These are phyloP conservation scores for Cheilosia vernalis DNA, from an alignment of 2,888 invertebrate genomes.

Conservation along the genomic window DNA sequence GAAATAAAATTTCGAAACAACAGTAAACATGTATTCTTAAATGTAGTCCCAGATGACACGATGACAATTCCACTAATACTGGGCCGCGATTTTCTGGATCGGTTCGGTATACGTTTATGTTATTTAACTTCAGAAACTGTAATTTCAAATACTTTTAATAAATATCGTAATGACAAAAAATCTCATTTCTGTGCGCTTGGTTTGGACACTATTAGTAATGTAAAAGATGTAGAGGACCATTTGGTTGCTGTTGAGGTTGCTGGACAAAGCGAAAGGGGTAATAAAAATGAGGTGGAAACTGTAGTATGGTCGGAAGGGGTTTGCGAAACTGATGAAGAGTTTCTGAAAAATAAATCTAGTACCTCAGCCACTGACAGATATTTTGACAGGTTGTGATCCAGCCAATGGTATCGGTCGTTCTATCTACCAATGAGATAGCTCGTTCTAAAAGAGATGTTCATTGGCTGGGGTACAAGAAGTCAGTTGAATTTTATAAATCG, in stretches of 20 bases:
- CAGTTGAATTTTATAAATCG: too few relatives aligned
- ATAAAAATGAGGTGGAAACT: background rate
- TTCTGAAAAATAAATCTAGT: too few relatives aligned
- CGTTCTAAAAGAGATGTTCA: too few relatives aligned
- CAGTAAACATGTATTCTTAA: too few relatives aligned
- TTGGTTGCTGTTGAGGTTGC: background rate
- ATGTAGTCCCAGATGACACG: slow-evolving; percentile 10
- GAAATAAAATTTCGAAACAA: slow-evolving; percentile 32
- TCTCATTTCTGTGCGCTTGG: slow-evolving; percentile 31
- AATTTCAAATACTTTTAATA: slow-evolving; percentile 1
- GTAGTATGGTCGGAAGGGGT: background rate
- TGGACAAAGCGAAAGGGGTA: background rate
- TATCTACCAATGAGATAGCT: too few relatives aligned
- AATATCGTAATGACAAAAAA: slow-evolving; percentile 5
- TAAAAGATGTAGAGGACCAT: slow-evolving; percentile 19
- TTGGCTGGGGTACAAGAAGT: too few relatives aligned
- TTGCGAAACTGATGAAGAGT: too few relatives aligned
- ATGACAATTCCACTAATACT: slow-evolving; percentile 9
- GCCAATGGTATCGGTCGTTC: too few relatives aligned
- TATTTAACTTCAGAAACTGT: background rate
- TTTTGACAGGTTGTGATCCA: too few relatives aligned
- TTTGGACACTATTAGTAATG: background rate
- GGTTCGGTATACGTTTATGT: slow-evolving; percentile 10
- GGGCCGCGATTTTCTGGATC: too few relatives aligned
- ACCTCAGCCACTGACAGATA: too few relatives aligned